Percentiles rank a stretch among this genome's conserved stretches.
Evolutionary conservation across 2,888 invertebrate species (phyloP).

Genomic region (Polydrusus pterygomalis): DNA sequence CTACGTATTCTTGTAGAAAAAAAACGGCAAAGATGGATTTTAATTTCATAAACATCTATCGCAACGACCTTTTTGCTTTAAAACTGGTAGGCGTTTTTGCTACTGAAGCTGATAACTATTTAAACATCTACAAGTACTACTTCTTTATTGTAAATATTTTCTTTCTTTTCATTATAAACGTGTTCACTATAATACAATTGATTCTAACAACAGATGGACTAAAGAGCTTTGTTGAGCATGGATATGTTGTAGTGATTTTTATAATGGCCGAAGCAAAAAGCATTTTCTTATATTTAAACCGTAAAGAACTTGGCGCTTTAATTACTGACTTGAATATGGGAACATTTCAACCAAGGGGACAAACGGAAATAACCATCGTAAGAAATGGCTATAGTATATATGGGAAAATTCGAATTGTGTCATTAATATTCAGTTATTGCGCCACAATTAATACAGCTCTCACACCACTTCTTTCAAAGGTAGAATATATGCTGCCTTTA

Average conservation of each 20-base stretch:
- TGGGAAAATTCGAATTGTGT: too few species aligned
- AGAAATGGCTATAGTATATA: too few species aligned
- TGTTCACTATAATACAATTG: background rate
- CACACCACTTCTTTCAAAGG: too few species aligned
- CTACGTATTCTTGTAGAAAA: too few species aligned
- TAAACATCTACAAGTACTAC: background rate
- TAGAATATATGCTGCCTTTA: too few species aligned
- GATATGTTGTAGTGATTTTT: background rate
- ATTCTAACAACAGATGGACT: background rate
- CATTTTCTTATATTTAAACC: background rate
- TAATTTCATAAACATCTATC: too few species aligned
- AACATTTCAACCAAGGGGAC: constrained; percentile 1
- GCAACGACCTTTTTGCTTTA: background rate
- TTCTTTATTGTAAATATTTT: background rate
- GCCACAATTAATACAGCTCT: too few species aligned
- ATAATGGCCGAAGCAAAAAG: background rate
- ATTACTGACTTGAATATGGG: background rate
- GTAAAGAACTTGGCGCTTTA: background rate
- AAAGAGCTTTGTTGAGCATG: background rate
- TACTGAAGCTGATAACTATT: background rate
- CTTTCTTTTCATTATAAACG: background rate
- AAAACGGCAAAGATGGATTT: background rate
- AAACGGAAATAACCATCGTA: background rate
- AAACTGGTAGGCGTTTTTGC: background rate
- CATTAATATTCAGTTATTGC: too few species aligned